Conservation (phyloP, 2,888 invertebrate species). For the Drosophila neotestacea region DNA sequence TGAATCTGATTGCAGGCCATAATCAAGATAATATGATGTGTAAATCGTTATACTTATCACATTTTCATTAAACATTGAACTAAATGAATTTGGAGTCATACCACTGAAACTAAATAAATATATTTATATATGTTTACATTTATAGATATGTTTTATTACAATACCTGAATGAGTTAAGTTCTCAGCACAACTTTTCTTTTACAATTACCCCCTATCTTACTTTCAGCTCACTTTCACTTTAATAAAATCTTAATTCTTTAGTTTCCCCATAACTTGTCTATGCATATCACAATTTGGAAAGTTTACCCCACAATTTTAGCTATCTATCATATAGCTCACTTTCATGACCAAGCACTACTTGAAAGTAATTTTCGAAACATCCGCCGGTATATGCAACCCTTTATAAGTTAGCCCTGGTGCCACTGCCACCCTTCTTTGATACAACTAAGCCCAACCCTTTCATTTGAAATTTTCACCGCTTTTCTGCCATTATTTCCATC, state of each 20-base stretch:
- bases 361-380: constrained; percentile 51
- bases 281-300: constrained; percentile 17
- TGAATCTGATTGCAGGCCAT: constrained; percentile 13
- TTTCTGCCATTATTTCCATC: constrained; percentile 74
- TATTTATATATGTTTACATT: no score
- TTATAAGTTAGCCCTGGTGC: constrained; percentile 14
- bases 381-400: constrained; percentile 46
- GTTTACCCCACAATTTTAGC: constrained; percentile 7
- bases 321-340: constrained; percentile 31
- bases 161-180: no score
- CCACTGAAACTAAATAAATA: no score
- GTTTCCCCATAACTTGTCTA: background rate
- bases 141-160: no score
- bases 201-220: no score
- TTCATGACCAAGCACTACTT: constrained; percentile 43
- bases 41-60: constrained; percentile 21
- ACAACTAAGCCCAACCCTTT: constrained; percentile 20
- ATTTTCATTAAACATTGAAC: constrained; percentile 8
- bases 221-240: background rate
- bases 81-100: constrained; percentile 3
- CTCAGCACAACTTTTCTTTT: no score
- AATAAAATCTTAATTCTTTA: background rate
- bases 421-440: constrained; percentile 26
- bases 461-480: constrained; percentile 65
- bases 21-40: constrained; percentile 19